Base-by-base conservation (phyloP, 2,113 vertebrate species). In the Coreoperca whiteheadi region DNA sequence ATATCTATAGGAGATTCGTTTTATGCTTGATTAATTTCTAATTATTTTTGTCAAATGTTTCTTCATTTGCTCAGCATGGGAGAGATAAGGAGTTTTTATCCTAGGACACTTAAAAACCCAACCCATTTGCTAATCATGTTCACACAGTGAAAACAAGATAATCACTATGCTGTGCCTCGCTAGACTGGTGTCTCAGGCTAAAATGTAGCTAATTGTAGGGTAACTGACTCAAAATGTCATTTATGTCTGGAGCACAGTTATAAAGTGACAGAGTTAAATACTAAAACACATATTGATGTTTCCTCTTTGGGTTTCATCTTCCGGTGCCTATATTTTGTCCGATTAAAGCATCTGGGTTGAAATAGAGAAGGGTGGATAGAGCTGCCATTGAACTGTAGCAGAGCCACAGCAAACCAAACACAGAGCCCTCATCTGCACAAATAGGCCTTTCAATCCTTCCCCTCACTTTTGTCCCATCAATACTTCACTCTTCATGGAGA, bases 391-490 rank as follows among this genome's bases (percentile, higher is more conserved):
- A 93, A 77, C 75, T 85, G 88, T 54, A 46, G 84, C 67, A 77
- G 81, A 91, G 86, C 92, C 85, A 83, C 84, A 90, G 89, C 68
- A 93, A 32, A 88, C 82, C 85, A 94, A 94, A 93, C 85, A 92
- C 69, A 78, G 77, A 84, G 77, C 60, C 87, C 86, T 87, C 86
- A 86, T 89, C 82, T 46, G 78, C 90, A 95, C 94, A 95, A 94
- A 92, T 69, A 87, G 75, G 86, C 85, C 93, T 93, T 95, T 94
- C 83, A 95, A 91, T 83, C 85, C 67, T 77, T 83, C 79, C 74
- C 82, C 87, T 87, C 89, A 91, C 92, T 93, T 92, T 94, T 94
- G 93, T 95, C 90, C 90, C 89, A 91, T 94, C 93, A 94, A 92
- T 90, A 93, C 92, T 79, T 90, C 84, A 91, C 92, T 93, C 90